Evolutionary conservation across 2,797 vertebrate species (phyloP).

Genomic region (Hydrocynus forskahlii): DNA sequence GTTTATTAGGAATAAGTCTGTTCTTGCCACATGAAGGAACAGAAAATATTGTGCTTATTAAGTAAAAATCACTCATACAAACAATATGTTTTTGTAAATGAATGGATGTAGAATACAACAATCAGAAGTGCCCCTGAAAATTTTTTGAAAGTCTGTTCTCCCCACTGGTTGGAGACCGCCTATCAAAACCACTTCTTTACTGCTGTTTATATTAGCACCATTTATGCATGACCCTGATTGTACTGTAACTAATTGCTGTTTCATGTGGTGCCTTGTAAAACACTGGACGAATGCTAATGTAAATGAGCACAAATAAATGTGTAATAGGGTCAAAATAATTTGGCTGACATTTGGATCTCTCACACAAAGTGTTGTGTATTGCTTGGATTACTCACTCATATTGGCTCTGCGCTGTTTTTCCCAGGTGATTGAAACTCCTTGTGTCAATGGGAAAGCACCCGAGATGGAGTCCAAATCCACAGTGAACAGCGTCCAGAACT

Average conservation of each 20-base stretch:
- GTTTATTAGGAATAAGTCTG: no score
- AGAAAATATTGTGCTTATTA: no score
- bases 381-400: neutral
- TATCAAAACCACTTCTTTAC: no score
- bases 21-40: no score
- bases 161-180: no score
- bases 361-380: neutral
- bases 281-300: neutral
- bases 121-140: no score
- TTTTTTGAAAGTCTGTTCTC: no score
- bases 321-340: neutral
- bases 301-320: neutral
- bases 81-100: no score
- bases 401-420: slow-evolving; percentile 4
- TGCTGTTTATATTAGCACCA: no score
- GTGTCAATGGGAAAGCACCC: slow-evolving; percentile 77
- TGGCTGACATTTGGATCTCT: neutral
- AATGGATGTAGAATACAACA: no score
- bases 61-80: no score
- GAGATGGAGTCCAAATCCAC: slow-evolving; percentile 78
- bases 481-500: slow-evolving; percentile 72
- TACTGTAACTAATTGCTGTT: neutral
- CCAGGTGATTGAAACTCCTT: slow-evolving; percentile 85
- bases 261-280: neutral
- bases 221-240: no score